Conservation (phyloP, 2,888 invertebrate genomes). For the Dryocosmus kuriphilus region DNA sequence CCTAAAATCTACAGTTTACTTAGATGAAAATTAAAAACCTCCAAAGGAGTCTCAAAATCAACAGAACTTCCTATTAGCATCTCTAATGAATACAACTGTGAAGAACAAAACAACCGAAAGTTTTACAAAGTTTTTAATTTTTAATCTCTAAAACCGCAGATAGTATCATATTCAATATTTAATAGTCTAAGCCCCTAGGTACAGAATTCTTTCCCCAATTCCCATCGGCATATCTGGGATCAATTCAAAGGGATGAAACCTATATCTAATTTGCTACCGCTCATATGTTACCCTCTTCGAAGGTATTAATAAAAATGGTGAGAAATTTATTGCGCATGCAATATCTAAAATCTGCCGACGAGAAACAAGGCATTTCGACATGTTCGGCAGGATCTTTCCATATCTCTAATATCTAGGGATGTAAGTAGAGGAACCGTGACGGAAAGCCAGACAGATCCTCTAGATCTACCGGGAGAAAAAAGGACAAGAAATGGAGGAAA, state of each 20-base stretch:
- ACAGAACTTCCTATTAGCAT: too few relatives aligned
- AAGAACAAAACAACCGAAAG: too few relatives aligned
- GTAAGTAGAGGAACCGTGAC: conserved; percentile 33
- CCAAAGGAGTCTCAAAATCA: too few relatives aligned
- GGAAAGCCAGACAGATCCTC: conserved; percentile 10
- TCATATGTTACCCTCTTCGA: conserved; percentile 7
- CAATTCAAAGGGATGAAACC: conserved; percentile 41
- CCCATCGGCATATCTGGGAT: conserved; percentile 39
- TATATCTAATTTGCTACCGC: conserved; percentile 44
- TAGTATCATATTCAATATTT: too few relatives aligned
- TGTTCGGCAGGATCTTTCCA: conserved; percentile 28
- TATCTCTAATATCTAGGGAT: conserved; percentile 42
- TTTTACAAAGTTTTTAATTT: too few relatives aligned
- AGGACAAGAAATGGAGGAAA: neutral
- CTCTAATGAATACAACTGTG: too few relatives aligned
- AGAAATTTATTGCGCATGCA: conserved; percentile 62
- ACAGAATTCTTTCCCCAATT: conserved; percentile 12
- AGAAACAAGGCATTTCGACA: conserved; percentile 13
- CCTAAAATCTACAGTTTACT: too few relatives aligned
- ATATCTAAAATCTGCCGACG: conserved; percentile 39
- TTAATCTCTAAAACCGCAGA: too few relatives aligned
- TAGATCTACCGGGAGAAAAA: conserved; percentile 6
- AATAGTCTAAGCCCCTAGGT: neutral
- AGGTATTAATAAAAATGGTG: conserved; percentile 67
- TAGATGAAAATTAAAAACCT: too few relatives aligned